phyloP scores from a whole-genome alignment of 2,888 invertebrate genomes.

The Tholera decimalis region DNA sequence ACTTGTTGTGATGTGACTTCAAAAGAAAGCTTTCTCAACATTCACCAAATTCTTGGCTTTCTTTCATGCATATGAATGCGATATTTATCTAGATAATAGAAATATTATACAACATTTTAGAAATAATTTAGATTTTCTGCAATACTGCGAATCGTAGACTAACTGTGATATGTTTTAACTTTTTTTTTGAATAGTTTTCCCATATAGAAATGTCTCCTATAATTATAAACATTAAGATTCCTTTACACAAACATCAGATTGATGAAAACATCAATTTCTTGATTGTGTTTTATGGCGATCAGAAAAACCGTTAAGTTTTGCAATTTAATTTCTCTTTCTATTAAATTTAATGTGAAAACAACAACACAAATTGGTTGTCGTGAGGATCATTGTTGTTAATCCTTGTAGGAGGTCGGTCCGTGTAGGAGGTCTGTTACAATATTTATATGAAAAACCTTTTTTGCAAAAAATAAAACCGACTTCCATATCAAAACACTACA shows the following conservation, averaged over 20 bases:
- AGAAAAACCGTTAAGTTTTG: not conserved
- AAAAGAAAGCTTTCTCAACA: constrained; percentile 22
- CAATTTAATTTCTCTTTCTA: not conserved
- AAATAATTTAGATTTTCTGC: constrained; percentile 11
- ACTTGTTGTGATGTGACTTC: constrained; percentile 2
- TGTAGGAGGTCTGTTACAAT: constrained; percentile 26
- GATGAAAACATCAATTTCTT: constrained; percentile 9
- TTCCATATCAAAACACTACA: too few species aligned
- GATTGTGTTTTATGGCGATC: not conserved
- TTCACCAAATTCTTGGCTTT: constrained; percentile 38
- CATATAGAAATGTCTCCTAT: too few species aligned
- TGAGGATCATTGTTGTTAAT: not conserved
- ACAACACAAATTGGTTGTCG: not conserved
- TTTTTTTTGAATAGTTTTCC: constrained; percentile 8
- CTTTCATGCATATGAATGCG: constrained; percentile 50
- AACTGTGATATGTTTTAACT: not conserved
- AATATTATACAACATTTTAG: constrained; percentile 8
- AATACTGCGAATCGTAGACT: constrained; percentile 1
- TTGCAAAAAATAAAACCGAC: too few species aligned
- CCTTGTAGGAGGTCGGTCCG: constrained; percentile 26
- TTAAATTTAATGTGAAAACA: not conserved
- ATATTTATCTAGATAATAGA: constrained; percentile 28
- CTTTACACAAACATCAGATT: too few species aligned
- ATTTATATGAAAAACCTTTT: not conserved
- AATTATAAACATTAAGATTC: too few species aligned